A percentile compares a stretch with the other conserved stretches of the same genome.
Evolutionary conservation across 2,888 invertebrate species (phyloP).

Genomic region (Pristionchus japonicus): DNA sequence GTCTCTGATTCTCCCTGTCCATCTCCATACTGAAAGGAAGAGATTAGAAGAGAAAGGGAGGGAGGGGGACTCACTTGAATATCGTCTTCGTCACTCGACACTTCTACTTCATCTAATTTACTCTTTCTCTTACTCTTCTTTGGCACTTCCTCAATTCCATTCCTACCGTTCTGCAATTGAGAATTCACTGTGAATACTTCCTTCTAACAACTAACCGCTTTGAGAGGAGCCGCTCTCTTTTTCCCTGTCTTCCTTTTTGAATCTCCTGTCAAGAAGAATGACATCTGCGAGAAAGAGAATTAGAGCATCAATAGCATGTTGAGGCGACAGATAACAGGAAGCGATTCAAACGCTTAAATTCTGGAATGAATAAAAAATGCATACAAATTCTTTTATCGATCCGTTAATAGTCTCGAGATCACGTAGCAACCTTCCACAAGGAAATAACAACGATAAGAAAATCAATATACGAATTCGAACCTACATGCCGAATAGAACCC

Average conservation of each 20-base stretch:
- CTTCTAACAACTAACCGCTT: neutral
- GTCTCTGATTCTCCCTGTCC: neutral
- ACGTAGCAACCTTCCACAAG: neutral
- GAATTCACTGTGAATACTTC: neutral
- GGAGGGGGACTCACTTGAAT: neutral
- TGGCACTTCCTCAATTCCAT: neutral
- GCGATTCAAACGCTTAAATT: neutral
- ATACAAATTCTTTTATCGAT: neutral
- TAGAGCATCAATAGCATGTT: neutral
- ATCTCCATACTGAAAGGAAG: neutral
- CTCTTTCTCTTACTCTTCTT: neutral
- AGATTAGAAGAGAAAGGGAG: neutral
- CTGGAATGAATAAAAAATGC: neutral
- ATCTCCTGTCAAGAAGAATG: constrained; percentile 27
- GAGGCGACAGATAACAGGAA: neutral
- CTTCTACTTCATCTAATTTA: constrained; percentile 15
- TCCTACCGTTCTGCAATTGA: constrained; percentile 2
- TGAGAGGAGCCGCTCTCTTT: constrained; percentile 3
- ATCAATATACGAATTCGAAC: neutral
- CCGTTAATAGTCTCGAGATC: neutral
- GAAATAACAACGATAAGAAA: neutral
- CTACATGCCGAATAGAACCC: neutral
- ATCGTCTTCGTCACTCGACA: constrained; percentile 40
- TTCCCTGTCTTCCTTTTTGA: constrained; percentile 10
- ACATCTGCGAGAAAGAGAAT: neutral